phyloP scores from a whole-genome alignment of 2,797 vertebrate species.

The Liparis tanakae region DNA sequence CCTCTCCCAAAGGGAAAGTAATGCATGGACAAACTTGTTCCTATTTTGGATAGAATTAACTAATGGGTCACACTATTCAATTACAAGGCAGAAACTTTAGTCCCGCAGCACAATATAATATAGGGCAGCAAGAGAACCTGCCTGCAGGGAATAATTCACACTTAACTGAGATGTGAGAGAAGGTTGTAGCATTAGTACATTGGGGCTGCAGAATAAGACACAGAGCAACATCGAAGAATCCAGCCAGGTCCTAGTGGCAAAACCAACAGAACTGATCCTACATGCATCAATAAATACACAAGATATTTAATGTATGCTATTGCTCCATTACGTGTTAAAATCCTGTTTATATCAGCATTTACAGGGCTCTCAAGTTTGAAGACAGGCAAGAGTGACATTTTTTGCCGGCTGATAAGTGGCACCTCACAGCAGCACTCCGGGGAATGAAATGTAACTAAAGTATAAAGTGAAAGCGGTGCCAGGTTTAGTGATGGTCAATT shows the following conservation, averaged over 20 bases:
- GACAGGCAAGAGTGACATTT: no score
- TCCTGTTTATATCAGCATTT: no score
- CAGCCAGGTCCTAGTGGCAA: constrained; percentile 5
- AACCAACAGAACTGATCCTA: constrained; percentile 9
- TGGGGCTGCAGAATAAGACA: not conserved
- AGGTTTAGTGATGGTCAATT: no score
- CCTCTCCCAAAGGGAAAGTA: not conserved
- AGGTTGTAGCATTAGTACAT: not conserved
- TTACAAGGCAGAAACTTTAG: not conserved
- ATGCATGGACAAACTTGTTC: not conserved
- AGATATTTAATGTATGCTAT: no score
- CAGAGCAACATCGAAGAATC: not conserved
- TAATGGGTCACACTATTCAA: constrained; percentile 5
- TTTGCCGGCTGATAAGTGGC: no score
- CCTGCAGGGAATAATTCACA: not conserved
- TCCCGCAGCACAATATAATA: not conserved
- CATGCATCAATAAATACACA: not conserved
- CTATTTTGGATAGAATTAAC: constrained; percentile 8
- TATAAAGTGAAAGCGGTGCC: no score
- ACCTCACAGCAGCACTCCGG: no score
- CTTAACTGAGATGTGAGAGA: constrained; percentile 2
- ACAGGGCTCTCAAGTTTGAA: no score
- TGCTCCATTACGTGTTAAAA: no score
- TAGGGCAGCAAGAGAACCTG: not conserved
- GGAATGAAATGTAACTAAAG: no score